phyloP scores from a whole-genome alignment of 2,888 invertebrate genomes.

The Steromphala cineraria region DNA sequence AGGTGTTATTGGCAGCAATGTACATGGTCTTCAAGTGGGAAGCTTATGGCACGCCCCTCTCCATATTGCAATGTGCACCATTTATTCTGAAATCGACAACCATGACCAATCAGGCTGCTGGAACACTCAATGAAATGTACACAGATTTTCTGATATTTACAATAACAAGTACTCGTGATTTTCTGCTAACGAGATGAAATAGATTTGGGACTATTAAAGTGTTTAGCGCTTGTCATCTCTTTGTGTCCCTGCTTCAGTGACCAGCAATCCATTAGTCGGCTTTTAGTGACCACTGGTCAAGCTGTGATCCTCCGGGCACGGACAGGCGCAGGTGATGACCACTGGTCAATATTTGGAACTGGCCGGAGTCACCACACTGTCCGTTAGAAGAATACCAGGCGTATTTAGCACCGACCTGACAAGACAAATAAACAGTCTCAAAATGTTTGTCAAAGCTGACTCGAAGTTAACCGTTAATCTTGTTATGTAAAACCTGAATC shows the following conservation, averaged over 20 bases:
- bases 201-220: neutral
- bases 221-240: neutral
- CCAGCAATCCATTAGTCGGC: constrained; percentile 8
- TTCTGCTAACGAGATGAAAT: constrained; percentile 8
- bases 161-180: neutral
- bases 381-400: neutral
- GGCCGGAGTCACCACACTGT: neutral
- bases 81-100: neutral
- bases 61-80: neutral
- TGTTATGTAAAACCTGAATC: neutral
- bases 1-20: neutral
- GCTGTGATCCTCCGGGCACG: neutral
- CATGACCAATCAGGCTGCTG: neutral
- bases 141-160: neutral
- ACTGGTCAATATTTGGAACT: neutral
- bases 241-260: neutral
- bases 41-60: neutral
- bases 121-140: constrained; percentile 3
- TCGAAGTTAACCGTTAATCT: neutral
- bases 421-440: neutral
- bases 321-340: neutral
- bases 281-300: neutral
- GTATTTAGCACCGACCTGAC: neutral
- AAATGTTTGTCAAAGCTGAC: neutral
- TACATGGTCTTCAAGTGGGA: neutral